phyloP scores from a whole-genome alignment of 64 coral and sea anemone species.

The Actinia tenebrosa region DNA sequence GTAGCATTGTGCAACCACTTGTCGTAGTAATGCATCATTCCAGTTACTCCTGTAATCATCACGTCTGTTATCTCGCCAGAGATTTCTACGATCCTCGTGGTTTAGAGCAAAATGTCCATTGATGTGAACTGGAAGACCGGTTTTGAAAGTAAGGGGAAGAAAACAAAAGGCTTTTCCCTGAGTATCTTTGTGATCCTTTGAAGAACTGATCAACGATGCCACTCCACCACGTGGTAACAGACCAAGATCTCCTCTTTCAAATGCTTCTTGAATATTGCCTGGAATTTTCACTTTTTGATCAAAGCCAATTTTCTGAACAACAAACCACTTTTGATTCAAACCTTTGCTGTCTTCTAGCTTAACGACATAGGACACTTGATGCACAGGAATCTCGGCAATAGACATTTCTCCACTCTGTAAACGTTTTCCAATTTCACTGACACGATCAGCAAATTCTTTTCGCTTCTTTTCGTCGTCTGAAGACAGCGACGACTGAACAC shows the following conservation, averaged over 20 bases:
- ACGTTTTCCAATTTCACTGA: constrained; percentile 29
- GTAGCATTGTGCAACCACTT: constrained; percentile 77
- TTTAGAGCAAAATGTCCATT: constrained; percentile 95
- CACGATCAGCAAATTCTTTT: constrained; percentile 27
- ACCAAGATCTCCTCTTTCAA: constrained; percentile 41
- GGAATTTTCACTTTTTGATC: constrained; percentile 13
- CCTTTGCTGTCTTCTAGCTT: constrained; percentile 28
- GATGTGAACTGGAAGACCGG: constrained; percentile 69
- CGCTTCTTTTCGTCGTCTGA: constrained; percentile 27
- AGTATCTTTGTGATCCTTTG: not conserved
- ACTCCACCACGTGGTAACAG: constrained; percentile 71
- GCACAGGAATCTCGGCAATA: not conserved
- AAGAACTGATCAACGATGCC: constrained; percentile 15
- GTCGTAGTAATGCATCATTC: constrained; percentile 49
- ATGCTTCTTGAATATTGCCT: constrained; percentile 26
- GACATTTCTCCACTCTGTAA: not conserved
- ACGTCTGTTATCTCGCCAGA: constrained; percentile 56
- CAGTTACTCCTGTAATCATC: constrained; percentile 50
- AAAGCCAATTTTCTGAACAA: constrained; percentile 68
- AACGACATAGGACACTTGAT: constrained; percentile 39
- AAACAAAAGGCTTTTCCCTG: constrained; percentile 68
- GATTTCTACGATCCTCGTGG: constrained; percentile 67
- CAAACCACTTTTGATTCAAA: constrained; percentile 48
- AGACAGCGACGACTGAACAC: constrained; percentile 20
- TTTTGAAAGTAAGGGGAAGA: constrained; percentile 66